phyloP scores from a whole-genome alignment of 2,888 invertebrate species.

The Tipula helvola region DNA sequence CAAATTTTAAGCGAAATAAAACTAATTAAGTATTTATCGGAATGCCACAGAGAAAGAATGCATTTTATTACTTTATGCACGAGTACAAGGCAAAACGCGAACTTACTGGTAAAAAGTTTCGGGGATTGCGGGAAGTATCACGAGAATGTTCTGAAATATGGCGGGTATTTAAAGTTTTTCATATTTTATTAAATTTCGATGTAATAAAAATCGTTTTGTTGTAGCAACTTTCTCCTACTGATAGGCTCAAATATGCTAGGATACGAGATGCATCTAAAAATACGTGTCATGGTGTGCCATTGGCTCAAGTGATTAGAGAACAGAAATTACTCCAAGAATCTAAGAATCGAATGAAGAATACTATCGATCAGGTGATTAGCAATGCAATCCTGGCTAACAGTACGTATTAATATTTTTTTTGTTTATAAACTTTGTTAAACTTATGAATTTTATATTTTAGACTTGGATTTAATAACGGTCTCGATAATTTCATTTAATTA shows the following conservation, averaged over 20 bases:
- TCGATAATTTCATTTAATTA: constrained; percentile 33
- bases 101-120: constrained; percentile 30
- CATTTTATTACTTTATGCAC: constrained; percentile 36
- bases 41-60: constrained; percentile 37
- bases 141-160: constrained; percentile 34
- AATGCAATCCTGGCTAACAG: neutral
- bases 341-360: neutral
- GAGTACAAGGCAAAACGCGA: constrained; percentile 33
- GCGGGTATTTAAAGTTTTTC: constrained; percentile 30
- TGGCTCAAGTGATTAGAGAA: constrained; percentile 23
- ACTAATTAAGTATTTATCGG: no score
- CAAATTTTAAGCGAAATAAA: no score
- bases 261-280: neutral
- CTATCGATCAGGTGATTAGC: neutral
- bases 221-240: neutral
- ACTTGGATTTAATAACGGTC: constrained; percentile 25
- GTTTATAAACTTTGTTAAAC: no score
- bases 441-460: neutral
- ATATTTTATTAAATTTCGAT: neutral
- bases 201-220: neutral
- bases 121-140: constrained; percentile 28
- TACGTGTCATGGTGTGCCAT: constrained; percentile 10
- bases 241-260: neutral
- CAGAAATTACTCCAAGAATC: neutral
- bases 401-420: neutral